phyloP scores from a whole-genome alignment of 2,113 vertebrate species.

The Eclectus roratus region DNA sequence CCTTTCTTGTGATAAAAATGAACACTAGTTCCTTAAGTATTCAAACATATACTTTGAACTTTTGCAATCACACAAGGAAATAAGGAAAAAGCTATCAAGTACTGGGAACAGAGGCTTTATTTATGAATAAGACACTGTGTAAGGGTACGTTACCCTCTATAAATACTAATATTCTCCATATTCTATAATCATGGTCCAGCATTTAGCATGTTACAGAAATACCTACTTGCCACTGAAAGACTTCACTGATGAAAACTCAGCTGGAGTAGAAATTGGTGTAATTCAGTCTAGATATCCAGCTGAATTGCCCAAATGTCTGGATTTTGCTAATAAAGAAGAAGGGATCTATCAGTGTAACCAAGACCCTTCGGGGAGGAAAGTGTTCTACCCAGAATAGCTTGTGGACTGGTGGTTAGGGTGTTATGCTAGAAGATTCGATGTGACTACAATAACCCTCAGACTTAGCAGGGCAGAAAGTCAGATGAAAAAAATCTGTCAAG shows the following conservation, averaged over 20 bases:
- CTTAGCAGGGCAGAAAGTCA: neutral
- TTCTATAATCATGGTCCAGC: neutral
- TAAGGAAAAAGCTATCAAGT: neutral
- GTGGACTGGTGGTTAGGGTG: neutral
- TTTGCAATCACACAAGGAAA: neutral
- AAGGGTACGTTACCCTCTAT: neutral
- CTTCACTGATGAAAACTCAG: neutral
- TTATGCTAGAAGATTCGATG: neutral
- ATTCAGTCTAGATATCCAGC: neutral
- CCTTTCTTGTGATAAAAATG: neutral
- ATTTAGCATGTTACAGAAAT: neutral
- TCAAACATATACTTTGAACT: neutral
- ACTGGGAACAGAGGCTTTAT: neutral
- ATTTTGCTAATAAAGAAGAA: neutral
- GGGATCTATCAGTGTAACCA: neutral
- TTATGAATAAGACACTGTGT: neutral
- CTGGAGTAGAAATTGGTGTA: neutral
- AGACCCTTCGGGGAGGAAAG: neutral
- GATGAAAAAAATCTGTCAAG: neutral
- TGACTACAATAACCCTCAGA: neutral
- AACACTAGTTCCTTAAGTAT: neutral
- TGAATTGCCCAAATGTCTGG: neutral
- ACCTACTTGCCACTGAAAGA: neutral
- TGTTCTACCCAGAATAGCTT: neutral
- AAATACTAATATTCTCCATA: neutral